Base-by-base conservation (phyloP, 2,888 invertebrate species). In the Euclidia mi region DNA sequence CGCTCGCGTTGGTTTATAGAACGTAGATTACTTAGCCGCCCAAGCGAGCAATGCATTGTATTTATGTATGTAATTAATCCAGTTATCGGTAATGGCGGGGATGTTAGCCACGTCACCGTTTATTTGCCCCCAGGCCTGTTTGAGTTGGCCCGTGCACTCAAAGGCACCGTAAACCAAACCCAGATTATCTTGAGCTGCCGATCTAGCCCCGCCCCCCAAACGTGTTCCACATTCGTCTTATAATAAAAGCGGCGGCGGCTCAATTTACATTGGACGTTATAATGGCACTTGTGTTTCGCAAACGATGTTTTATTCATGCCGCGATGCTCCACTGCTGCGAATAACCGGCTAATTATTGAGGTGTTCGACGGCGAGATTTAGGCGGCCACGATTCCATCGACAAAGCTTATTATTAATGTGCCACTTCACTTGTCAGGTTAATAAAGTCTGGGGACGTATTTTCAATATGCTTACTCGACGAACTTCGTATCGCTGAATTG, bases 301-400 rank as follows among this genome's bases (percentile, higher is more conserved):
- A 82, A 85, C 78, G 80, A 91, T 92, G 92, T 92, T 91, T 93
- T 92, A 93, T 93, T 93, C 93, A 92, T 92, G 85, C 73, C 84
- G 79, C 85, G 86, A 87, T 82, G 87, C 85, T 87, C 82, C 81
- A 78, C 81, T 85, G 80, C 87, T 81, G 85, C 79, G 89, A 88
- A 89, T 90, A 89, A 88, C 89, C 86, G 87, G 79, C 89, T 93
- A 92, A 92, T 91, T 92, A 90, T 90, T 85, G 83, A 90, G 88
- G 90, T 90, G 87, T 88, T 85, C 83, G 79, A 76, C 44, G 62
- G 78, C 79, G 82, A 85, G 87, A 87, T 89, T 87, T 82, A 77
- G 81, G 72, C 71, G 62, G 63, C 60, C 50, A 70, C 65, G 60
- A 65, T 71, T 69, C 64, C 37, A 84, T 84, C 74, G 82, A 64